Evolutionary conservation across 2,113 vertebrate genomes (phyloP).

Genomic region (Pachyramphus minor): DNA sequence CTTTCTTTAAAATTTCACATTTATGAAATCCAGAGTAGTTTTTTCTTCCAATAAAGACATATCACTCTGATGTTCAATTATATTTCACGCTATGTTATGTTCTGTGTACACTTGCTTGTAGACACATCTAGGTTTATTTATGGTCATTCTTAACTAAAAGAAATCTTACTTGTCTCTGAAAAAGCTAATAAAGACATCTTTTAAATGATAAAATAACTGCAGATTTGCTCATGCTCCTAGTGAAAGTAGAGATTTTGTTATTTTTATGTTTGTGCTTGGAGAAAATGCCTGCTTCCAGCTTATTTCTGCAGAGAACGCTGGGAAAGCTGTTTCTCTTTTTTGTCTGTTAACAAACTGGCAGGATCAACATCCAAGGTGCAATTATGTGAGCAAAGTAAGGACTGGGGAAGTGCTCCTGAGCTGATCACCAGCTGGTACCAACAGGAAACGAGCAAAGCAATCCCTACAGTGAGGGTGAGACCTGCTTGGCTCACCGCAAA

Average conservation of each 20-base stretch:
- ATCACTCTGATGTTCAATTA: neutral
- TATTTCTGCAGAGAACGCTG: neutral
- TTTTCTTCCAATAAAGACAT: neutral
- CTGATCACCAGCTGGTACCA: neutral
- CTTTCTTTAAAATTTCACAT: neutral
- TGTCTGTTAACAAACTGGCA: neutral
- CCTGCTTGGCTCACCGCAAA: accelerated
- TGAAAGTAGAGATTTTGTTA: neutral
- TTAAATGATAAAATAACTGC: neutral
- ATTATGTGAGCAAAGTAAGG: neutral
- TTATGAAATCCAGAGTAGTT: neutral
- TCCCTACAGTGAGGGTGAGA: neutral
- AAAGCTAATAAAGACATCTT: neutral
- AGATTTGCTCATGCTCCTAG: neutral
- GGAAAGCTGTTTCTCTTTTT: neutral
- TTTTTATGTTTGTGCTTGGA: neutral
- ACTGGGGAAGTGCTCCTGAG: accelerated
- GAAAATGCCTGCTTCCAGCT: neutral
- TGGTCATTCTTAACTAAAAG: neutral
- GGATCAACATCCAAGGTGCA: no score
- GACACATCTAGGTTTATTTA: neutral
- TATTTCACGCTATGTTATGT: neutral
- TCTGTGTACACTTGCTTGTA: neutral
- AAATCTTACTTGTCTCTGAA: neutral
- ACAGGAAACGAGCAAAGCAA: neutral